phyloP scores from a whole-genome alignment of 2,888 invertebrate genomes.

The Rhagium mordax region DNA sequence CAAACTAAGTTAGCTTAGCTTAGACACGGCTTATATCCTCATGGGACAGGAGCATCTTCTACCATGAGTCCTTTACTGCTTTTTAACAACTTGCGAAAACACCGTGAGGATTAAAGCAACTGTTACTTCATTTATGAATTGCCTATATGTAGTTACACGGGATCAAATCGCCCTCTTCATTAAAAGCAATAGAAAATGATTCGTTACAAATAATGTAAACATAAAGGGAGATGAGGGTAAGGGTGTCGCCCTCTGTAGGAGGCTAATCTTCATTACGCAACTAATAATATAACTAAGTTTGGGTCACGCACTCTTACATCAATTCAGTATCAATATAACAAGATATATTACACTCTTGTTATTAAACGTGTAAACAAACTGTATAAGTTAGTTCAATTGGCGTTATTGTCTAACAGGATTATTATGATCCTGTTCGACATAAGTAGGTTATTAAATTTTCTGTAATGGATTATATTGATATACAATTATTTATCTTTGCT shows the following conservation, averaged over 20 bases:
- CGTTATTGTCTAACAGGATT: conserved; percentile 38
- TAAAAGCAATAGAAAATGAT: conserved; percentile 67
- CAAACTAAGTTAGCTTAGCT: no score
- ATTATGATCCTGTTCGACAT: neutral
- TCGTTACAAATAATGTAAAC: conserved; percentile 69
- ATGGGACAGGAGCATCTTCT: neutral
- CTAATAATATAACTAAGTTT: conserved; percentile 65
- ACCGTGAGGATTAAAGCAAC: conserved; percentile 43
- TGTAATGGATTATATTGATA: neutral
- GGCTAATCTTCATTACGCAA: conserved; percentile 68
- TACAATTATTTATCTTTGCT: conserved; percentile 1
- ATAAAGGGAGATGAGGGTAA: conserved; percentile 55
- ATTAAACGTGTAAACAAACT: conserved; percentile 51
- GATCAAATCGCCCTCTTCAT: conserved; percentile 62
- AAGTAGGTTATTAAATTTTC: neutral
- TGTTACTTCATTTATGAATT: conserved; percentile 48
- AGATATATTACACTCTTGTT: conserved; percentile 59
- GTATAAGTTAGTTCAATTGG: conserved; percentile 37
- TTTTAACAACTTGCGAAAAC: conserved; percentile 27
- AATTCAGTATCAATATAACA: conserved; percentile 57
- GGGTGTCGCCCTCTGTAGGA: conserved; percentile 63
- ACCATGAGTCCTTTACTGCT: neutral
- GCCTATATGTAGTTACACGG: conserved; percentile 50
- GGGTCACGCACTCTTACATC: conserved; percentile 62
- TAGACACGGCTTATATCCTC: no score